These are phyloP conservation scores for Machimus atricapillus DNA, from an alignment of 2,888 invertebrate genomes.

Conservation along the genomic window DNA sequence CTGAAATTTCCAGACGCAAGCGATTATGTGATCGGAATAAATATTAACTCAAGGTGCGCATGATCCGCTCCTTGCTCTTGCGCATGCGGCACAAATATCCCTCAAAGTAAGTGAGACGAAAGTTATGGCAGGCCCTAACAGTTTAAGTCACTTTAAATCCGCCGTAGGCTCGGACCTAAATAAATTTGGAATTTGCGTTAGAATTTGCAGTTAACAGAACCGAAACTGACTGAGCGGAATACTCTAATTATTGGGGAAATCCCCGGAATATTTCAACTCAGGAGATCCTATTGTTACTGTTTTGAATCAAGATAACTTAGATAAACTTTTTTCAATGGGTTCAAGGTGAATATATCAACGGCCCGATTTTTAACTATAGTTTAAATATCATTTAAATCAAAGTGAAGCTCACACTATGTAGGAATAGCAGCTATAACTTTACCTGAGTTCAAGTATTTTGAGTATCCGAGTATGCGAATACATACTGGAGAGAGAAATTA, in stretches of 20 bases:
- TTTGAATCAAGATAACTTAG: too few relatives aligned
- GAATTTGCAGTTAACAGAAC: background rate
- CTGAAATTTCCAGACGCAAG: constrained; percentile 46
- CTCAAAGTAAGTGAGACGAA: background rate
- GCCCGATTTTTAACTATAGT: too few relatives aligned
- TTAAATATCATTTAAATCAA: too few relatives aligned
- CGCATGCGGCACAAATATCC: background rate
- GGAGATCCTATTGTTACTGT: background rate
- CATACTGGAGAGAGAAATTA: too few relatives aligned
- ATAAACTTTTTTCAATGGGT: too few relatives aligned
- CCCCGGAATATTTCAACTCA: background rate
- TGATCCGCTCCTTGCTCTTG: background rate
- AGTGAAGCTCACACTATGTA: too few relatives aligned
- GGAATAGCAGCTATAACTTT: too few relatives aligned
- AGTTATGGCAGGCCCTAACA: background rate
- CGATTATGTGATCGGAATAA: constrained; percentile 23
- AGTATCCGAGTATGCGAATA: too few relatives aligned
- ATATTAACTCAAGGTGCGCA: constrained; percentile 27
- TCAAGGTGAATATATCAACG: too few relatives aligned
- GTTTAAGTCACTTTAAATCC: background rate
- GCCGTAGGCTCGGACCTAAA: background rate
- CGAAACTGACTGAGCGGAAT: background rate
- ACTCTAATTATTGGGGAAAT: background rate
- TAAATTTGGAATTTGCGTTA: background rate
- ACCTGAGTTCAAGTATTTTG: too few relatives aligned